phyloP scores from a whole-genome alignment of 2,888 invertebrate species.

The Apoderus coryli region DNA sequence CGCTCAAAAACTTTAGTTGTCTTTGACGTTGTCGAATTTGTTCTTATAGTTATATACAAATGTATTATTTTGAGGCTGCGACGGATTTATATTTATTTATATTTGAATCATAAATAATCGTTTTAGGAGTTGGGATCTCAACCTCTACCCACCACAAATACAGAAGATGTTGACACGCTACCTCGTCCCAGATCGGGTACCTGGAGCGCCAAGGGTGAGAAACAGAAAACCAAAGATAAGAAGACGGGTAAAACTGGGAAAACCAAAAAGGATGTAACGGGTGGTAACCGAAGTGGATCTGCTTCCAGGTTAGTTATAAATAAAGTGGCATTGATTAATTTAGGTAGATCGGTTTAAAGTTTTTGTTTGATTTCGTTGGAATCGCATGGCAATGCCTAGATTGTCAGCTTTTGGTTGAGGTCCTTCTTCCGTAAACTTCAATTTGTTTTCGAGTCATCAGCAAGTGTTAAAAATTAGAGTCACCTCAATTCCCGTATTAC shows the following conservation, averaged over 20 bases:
- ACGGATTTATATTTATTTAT: too few relatives aligned
- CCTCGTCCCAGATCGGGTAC: slow-evolving; percentile 50
- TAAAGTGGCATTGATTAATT: not conserved
- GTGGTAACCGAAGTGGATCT: slow-evolving; percentile 32
- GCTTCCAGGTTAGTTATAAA: slow-evolving; percentile 22
- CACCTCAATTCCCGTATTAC: too few relatives aligned
- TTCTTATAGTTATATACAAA: not conserved
- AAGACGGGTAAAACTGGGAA: slow-evolving; percentile 20
- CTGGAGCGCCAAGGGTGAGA: slow-evolving; percentile 34
- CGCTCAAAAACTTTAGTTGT: too few relatives aligned
- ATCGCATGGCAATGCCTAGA: too few relatives aligned
- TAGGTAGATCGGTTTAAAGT: too few relatives aligned
- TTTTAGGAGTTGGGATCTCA: slow-evolving; percentile 49
- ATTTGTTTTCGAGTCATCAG: too few relatives aligned
- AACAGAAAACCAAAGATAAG: slow-evolving; percentile 17
- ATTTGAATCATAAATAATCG: too few relatives aligned
- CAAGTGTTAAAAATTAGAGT: too few relatives aligned
- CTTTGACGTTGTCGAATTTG: too few relatives aligned
- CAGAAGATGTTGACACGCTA: slow-evolving; percentile 30
- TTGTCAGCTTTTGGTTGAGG: too few relatives aligned
- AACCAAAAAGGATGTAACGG: slow-evolving; percentile 23
- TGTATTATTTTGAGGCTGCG: not conserved
- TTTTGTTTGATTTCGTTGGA: too few relatives aligned
- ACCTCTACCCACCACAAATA: slow-evolving; percentile 38
- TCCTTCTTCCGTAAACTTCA: too few relatives aligned